Base-by-base conservation (phyloP, 2,797 vertebrate genomes). In the Alcedo quadribrachys region DNA sequence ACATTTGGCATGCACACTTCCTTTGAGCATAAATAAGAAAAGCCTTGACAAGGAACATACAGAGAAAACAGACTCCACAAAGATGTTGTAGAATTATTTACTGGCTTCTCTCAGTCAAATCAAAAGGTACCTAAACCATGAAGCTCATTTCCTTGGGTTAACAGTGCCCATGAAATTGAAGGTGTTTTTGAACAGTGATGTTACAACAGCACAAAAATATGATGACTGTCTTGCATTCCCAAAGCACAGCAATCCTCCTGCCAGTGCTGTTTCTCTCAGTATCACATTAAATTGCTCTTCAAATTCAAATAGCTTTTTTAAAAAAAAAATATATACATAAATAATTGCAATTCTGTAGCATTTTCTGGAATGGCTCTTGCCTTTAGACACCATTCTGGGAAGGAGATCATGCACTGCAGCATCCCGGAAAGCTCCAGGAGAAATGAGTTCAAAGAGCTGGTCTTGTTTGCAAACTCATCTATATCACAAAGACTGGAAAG, bases 41-140 rank as follows among this genome's bases (percentile, higher is more conserved):
- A 86, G 60, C 9, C 74, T 92, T 84, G 85, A 92, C 82, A 87
- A 87, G 80, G 67, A 92, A 67, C 70, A 76, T 25, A 28, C 73
- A 82, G 3, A 85, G 54, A 85, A 90, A 85, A 83, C 30, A 76
- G 67, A 71, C 46, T 87, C 43, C 62, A 33, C 32, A 86, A 86
- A 78, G 53, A 87, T 32, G 43, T 22, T 81, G n/a, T 42, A 25
- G 55, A 40, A 51, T 42, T 48, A 81, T 53, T 63, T 76, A 76
- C 42, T 35, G 35, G 18, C 32, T 85, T 37, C 43, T 81, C 70
- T 35, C 30, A 60, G 77, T 35, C 81, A 92, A 89, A 84, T 66
- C 62, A 67, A 89, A 81, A 68, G 27, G 55, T 62, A 65, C 43
- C 73, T 51, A 89, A 75, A 75, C 33, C 12, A 83, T 83, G 43